phyloP scores from a whole-genome alignment of 1,140 invertebrate genomes.

The Zaprionus taronus region DNA sequence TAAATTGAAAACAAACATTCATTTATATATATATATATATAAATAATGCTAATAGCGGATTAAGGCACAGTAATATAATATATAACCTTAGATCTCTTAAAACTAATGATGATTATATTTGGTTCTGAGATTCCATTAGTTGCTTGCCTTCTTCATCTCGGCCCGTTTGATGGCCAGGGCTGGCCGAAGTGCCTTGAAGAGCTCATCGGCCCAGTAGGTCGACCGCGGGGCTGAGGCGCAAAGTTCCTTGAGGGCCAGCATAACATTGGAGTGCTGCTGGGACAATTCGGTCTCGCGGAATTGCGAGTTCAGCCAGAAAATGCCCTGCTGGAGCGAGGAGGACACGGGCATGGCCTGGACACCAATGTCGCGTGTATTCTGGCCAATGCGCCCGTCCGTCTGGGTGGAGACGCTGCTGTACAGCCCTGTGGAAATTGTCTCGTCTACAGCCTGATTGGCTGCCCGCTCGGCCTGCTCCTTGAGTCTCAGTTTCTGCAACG shows the following conservation, averaged over 20 bases:
- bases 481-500: conserved; percentile 36
- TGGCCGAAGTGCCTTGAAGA: conserved; percentile 29
- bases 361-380: conserved; percentile 14
- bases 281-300: conserved; percentile 35
- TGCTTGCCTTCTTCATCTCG: background rate
- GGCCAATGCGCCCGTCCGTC: conserved; percentile 15
- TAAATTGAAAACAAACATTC: too few relatives aligned
- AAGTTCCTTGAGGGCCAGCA: conserved; percentile 51
- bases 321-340: background rate
- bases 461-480: conserved; percentile 8
- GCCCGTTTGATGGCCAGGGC: conserved; percentile 36
- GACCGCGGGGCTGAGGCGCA: conserved; percentile 11
- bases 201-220: conserved; percentile 13
- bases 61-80: too few relatives aligned
- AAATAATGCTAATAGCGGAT: too few relatives aligned
- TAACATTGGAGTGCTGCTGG: conserved; percentile 50
- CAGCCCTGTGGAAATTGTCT: conserved; percentile 16
- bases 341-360: conserved; percentile 19
- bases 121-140: background rate
- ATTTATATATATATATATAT: too few relatives aligned
- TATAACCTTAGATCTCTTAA: too few relatives aligned
- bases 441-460: conserved; percentile 19
- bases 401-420: conserved; percentile 44
- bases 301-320: conserved; percentile 41
- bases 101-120: background rate